Evolutionary conservation across 2,888 invertebrate genomes (phyloP), one percentile per base, ranked within the genome.

Genomic region (Patella ulyssiponensis): DNA sequence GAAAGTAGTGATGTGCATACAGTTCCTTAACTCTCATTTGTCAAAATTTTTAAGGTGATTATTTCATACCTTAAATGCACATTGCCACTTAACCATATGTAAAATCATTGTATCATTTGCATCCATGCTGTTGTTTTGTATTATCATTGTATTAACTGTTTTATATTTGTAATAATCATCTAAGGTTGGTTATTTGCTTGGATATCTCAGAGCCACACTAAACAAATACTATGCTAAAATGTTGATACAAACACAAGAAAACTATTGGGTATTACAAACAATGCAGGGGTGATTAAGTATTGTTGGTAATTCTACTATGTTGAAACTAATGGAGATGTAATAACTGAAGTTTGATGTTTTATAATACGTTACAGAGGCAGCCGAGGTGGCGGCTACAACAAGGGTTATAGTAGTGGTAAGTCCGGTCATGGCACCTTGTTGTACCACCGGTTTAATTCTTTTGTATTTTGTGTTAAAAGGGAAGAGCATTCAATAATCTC

Each of bases 331-430:
- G 64, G 20, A 23, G 64, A 64, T 23, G 17, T 64, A 23, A 23
- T 64, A 64, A 64, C 64, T 64, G 53, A 69, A 69, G 73, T 77
- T 69, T 73, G 72, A 56, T 75, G 75, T 75, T 75, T 54, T 76
- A 71, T 80, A 81, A 82, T 86, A 79, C 85, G 81, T 86, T 88
- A 83, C 87, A 88, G 89, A 80, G 88, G 90, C 82, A 86, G 87
- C 82, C 85, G 89, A 80, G 87, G 87, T 81, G 85, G 90, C 80
- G 90, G 89, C 81, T 87, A 86, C 87, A 88, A 85, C 86, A 88
- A 88, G 83, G 84, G 86, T 79, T 86, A 84, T 85, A 85, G 87
- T 85, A 87, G 89, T 87, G 89, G 89, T 86, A 88, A 88, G 88
- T 89, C 77, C 76, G 84, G 82, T 77, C 76, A 80, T 79, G 77